phyloP scores from a whole-genome alignment of 2,888 invertebrate genomes.

The Sepiola atlantica region DNA sequence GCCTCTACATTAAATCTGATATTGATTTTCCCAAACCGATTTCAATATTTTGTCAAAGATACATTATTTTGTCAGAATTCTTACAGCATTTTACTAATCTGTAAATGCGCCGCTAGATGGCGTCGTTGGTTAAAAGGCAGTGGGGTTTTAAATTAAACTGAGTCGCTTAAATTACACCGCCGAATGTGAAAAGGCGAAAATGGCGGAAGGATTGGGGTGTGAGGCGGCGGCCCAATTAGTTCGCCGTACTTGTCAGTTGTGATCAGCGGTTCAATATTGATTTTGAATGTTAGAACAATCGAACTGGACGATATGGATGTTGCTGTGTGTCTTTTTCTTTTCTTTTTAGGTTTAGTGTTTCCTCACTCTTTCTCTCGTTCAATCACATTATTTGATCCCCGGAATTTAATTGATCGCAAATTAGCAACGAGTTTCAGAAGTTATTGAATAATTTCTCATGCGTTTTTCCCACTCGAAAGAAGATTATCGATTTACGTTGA shows the following conservation, averaged over 20 bases:
- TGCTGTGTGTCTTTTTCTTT: not conserved
- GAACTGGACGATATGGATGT: not conserved
- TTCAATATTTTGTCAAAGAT: constrained; percentile 12
- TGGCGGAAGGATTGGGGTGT: not conserved
- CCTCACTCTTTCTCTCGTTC: not conserved
- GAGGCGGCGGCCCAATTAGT: not conserved
- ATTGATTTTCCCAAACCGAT: not conserved
- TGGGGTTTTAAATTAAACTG: constrained; percentile 3
- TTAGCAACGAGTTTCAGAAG: constrained; percentile 4
- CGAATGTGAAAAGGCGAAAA: not conserved
- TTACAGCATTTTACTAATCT: not conserved
- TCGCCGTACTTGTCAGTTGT: not conserved
- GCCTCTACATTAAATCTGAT: not conserved
- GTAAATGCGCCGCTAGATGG: not conserved
- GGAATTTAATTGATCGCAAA: constrained; percentile 32
- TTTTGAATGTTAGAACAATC: constrained; percentile 18
- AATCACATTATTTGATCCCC: not conserved
- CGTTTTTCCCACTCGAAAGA: not conserved
- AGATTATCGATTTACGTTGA: not conserved
- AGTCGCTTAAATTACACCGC: not conserved
- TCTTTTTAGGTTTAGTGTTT: not conserved
- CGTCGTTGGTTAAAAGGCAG: not conserved
- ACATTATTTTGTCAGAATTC: not conserved
- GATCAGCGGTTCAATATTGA: not conserved
- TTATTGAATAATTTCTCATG: not conserved